Base-by-base conservation (phyloP, 1,140 invertebrate genomes). In the Drosophila auraria region DNA sequence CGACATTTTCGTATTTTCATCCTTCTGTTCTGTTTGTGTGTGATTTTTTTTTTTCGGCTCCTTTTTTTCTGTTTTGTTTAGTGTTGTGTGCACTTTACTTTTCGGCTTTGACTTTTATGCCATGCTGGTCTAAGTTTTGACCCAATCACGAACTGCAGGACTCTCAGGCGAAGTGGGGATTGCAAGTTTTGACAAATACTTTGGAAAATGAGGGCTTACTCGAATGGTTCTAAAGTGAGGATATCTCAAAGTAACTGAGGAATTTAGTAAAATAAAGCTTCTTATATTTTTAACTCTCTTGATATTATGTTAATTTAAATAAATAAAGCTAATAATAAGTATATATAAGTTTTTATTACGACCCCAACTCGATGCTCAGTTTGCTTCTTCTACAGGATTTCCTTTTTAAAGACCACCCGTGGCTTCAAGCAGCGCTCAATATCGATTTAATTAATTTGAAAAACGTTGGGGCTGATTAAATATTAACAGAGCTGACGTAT, bases 401-500 rank as follows among this genome's bases (percentile, higher is more conserved):
- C 42, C 2, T 25, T 25, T 47, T 61, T 25, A 40, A 62, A 65
- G 63, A 25, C 11, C 17, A 11, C 5, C 9, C 25, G 14, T 11
- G 15, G 5, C 30, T 17, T 40, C 5, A n/a, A 45, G 23, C 17
- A 15, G n/a, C 36, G 17, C 25, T 64, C 36, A 50, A 78, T 70
- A 82, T 72, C 47, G 60, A 83, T 87, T 82, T 83, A 75, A 79
- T 82, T 86, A 71, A 66, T 78, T 76, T 42, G 47, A 64, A 51
- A 61, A 78, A 60, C 68, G 59, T 58, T 62, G 65, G 60, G 44
- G 59, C 45, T 68, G 66, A 60, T 78, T 66, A 72, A 84, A 86
- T 86, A 64, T 60, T 74, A 57, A 75, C 36, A 42, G 45, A 59
- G 42, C 53, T 51, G 58, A 42, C 64, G 76, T 78, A 78, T 78